Conservation (phyloP, 2,888 invertebrate genomes). For the Aquatica leii region DNA sequence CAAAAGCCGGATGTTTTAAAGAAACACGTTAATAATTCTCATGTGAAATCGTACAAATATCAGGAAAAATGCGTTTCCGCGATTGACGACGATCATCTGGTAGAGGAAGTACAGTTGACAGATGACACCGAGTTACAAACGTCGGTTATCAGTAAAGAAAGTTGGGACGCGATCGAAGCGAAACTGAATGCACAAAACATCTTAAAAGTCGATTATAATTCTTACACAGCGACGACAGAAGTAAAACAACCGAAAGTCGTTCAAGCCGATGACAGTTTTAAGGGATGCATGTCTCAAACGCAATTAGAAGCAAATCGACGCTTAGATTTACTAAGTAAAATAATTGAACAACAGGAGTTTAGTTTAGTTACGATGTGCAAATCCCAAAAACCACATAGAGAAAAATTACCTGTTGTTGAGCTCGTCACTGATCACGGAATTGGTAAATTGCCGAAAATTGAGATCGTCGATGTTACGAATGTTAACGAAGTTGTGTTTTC, state of each 20-base stretch:
- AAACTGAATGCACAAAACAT: constrained; percentile 52
- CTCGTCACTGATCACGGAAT: background rate
- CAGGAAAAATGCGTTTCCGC: constrained; percentile 1
- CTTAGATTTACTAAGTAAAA: constrained; percentile 19
- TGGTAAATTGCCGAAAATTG: constrained; percentile 21
- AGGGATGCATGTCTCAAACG: background rate
- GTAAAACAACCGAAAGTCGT: background rate
- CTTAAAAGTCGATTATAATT: constrained; percentile 48
- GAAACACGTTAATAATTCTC: background rate
- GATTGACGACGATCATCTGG: constrained; percentile 14
- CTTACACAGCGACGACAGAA: constrained; percentile 41
- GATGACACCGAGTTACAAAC: constrained; percentile 27
- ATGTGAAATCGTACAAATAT: background rate
- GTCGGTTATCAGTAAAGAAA: constrained; percentile 54
- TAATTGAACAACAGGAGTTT: constrained; percentile 27
- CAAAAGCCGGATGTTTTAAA: constrained; percentile 16
- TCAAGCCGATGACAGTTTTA: no score
- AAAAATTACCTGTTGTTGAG: background rate
- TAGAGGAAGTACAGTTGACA: constrained; percentile 5
- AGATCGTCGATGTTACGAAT: constrained; percentile 17
- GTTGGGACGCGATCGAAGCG: constrained; percentile 58
- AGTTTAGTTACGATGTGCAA: constrained; percentile 11
- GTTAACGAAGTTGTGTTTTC: constrained; percentile 22
- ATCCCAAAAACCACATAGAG: background rate
- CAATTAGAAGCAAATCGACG: constrained; percentile 2